A percentile compares a stretch with the other conserved stretches of the same genome.
Conservation (phyloP, 2,888 invertebrate species). For the Netelia virgata region DNA sequence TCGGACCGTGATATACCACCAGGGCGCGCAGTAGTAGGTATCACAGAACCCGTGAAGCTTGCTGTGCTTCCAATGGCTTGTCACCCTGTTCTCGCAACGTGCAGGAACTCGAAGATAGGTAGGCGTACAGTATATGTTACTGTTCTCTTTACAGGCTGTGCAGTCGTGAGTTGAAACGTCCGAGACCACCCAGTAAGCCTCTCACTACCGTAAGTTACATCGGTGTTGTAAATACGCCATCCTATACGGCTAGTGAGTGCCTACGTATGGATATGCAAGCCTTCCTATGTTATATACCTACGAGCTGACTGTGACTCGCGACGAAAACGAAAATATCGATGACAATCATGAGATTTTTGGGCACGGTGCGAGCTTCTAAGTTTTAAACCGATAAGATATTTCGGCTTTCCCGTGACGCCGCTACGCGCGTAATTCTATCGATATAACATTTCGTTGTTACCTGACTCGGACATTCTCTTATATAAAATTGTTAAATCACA, state of each 20-base stretch:
- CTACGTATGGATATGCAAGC: not conserved
- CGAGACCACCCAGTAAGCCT: slow-evolving; percentile 62
- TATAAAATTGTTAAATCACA: slow-evolving; percentile 28
- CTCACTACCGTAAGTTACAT: slow-evolving; percentile 50
- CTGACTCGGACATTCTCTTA: too few species aligned
- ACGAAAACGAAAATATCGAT: slow-evolving; percentile 28
- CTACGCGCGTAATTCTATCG: too few species aligned
- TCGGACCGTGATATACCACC: slow-evolving; percentile 5
- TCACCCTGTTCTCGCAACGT: slow-evolving; percentile 27
- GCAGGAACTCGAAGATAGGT: slow-evolving; percentile 46
- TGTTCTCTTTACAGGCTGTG: slow-evolving; percentile 26
- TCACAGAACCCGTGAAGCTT: not conserved
- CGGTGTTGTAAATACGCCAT: slow-evolving; percentile 38
- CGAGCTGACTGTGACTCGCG: slow-evolving; percentile 69
- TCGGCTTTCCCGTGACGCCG: too few species aligned
- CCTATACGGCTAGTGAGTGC: not conserved
- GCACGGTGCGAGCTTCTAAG: slow-evolving; percentile 68
- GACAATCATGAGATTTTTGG: slow-evolving; percentile 26
- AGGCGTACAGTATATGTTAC: slow-evolving; percentile 23
- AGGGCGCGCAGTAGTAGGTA: not conserved
- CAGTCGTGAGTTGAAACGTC: slow-evolving; percentile 62
- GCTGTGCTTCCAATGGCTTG: slow-evolving; percentile 24
- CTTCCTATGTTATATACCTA: slow-evolving; percentile 66
- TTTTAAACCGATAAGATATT: slow-evolving; percentile 15
- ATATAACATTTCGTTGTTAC: too few species aligned